Conservation (phyloP, 2,888 invertebrate genomes). For the Globia sparganii region DNA sequence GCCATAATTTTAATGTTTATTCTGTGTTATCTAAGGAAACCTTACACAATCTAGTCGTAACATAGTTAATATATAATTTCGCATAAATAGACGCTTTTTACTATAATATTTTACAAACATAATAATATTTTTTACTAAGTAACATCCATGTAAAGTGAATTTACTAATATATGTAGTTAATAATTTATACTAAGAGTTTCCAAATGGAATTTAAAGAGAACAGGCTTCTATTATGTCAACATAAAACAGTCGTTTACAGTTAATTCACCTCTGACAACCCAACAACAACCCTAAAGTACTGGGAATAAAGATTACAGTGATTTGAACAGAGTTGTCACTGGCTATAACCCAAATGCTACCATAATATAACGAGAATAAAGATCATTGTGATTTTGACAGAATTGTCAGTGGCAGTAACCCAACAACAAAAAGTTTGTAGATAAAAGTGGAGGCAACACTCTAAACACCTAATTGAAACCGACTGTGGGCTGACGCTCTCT, state of each 20-base stretch:
- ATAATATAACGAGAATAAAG: neutral
- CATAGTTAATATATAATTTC: slow-evolving; percentile 52
- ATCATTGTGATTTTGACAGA: neutral
- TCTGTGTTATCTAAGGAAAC: slow-evolving; percentile 26
- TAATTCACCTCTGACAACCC: neutral
- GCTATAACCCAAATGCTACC: neutral
- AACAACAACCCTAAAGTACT: neutral
- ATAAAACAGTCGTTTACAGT: neutral
- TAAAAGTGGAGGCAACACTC: too few relatives aligned
- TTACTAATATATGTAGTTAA: slow-evolving; percentile 83
- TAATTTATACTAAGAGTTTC: slow-evolving; percentile 87
- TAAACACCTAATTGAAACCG: too few relatives aligned
- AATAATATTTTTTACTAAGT: slow-evolving; percentile 64
- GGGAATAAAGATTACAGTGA: too few relatives aligned
- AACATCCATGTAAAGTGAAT: slow-evolving; percentile 85
- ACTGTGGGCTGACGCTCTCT: too few relatives aligned
- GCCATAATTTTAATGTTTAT: neutral
- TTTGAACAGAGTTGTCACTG: neutral
- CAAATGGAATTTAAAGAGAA: slow-evolving; percentile 70
- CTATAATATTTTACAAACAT: slow-evolving; percentile 51
- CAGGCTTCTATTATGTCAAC: slow-evolving; percentile 14
- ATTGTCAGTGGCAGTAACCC: neutral
- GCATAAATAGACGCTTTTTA: slow-evolving; percentile 56
- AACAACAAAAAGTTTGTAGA: too few relatives aligned
- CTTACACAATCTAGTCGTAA: slow-evolving; percentile 48